These are phyloP conservation scores for Anticlea derivata DNA, from an alignment of 2,888 invertebrate species.

Conservation along the genomic window DNA sequence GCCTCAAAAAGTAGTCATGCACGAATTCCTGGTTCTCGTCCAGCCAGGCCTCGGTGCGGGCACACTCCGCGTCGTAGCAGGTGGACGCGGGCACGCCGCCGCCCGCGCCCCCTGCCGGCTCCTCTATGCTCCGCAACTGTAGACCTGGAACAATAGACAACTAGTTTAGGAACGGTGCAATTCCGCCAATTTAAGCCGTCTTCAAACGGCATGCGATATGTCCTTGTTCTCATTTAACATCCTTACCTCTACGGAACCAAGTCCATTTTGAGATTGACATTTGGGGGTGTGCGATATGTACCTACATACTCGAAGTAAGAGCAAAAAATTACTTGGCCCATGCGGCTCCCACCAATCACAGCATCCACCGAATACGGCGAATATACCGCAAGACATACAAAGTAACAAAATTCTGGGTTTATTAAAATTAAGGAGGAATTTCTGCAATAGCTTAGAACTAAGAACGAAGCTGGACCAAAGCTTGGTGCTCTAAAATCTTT, in stretches of 20 bases:
- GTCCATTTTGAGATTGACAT: too few relatives aligned
- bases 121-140: conserved; percentile 93
- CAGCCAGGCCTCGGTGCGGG: conserved; percentile 96
- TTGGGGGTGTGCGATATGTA: too few relatives aligned
- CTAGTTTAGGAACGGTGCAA: conserved; percentile 25
- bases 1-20: conserved; percentile 97
- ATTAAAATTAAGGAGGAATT: too few relatives aligned
- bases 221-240: too few relatives aligned
- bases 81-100: conserved; percentile 86
- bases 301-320: too few relatives aligned
- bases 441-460: too few relatives aligned
- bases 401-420: too few relatives aligned
- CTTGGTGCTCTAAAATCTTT: too few relatives aligned
- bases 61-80: conserved; percentile 93
- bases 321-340: conserved; percentile 41
- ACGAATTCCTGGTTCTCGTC: conserved; percentile 98
- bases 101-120: conserved; percentile 87
- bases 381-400: conserved; percentile 6
- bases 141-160: conserved; percentile 87
- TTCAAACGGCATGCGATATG: too few relatives aligned
- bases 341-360: conserved; percentile 39
- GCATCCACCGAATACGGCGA: conserved; percentile 35
- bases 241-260: too few relatives aligned
- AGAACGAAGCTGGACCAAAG: too few relatives aligned
- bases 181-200: too few relatives aligned